Percentiles rank a stretch among this genome's conserved stretches.
phyloP scores from a whole-genome alignment of 2,113 vertebrate genomes.

The Myotis yumanensis region DNA sequence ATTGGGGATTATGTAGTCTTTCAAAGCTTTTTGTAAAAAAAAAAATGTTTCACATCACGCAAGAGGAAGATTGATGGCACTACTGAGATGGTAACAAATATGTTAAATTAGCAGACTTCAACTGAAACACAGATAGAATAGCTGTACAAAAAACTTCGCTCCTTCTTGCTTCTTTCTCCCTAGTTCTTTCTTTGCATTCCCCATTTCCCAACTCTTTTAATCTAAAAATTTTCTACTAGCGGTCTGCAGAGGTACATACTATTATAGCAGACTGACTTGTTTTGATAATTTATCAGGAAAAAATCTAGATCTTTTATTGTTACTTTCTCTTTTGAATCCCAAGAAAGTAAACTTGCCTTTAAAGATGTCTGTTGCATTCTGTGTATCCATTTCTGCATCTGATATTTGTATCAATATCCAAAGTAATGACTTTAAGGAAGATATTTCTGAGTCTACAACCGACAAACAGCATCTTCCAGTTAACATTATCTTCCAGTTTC shows the following conservation, averaged over 20 bases:
- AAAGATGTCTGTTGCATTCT: neutral
- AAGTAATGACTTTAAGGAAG: neutral
- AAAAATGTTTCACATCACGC: neutral
- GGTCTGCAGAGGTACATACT: neutral
- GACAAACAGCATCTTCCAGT: neutral
- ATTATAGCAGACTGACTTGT: neutral
- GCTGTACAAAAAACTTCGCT: neutral
- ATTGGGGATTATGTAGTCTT: neutral
- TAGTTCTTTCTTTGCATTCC: neutral
- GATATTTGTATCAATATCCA: neutral
- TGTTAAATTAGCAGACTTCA: neutral
- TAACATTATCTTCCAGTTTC: neutral
- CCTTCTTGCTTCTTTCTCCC: neutral
- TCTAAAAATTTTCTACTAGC: neutral
- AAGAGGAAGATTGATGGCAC: neutral
- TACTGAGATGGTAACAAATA: neutral
- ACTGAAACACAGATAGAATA: constrained; percentile 12
- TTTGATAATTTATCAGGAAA: neutral
- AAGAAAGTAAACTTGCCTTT: neutral
- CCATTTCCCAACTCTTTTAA: neutral
- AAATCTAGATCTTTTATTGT: neutral
- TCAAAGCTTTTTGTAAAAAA: neutral
- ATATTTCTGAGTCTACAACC: neutral
- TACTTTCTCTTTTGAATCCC: neutral
- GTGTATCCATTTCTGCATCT: accelerated